Evolutionary conservation across 1,140 invertebrate species (phyloP), one percentile per base, ranked within the genome.

Genomic region (Microplitis mediator): DNA sequence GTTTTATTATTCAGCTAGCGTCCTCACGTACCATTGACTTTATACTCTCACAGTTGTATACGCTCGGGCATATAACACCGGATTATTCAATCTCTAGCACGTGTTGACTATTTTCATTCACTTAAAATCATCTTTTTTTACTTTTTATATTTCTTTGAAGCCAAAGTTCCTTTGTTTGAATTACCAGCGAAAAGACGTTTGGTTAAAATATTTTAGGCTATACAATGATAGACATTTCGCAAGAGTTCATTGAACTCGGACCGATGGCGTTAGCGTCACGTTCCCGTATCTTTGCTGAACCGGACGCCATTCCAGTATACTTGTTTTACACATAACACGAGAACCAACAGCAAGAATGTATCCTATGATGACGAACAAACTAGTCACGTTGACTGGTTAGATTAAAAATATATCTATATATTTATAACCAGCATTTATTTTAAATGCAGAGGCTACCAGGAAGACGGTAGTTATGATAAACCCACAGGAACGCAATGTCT

Each of bases 1-100:
- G 58, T 50, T 70, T 70, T 70, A 62, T 70, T 63, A 62, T 70
- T 62, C 50, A 54, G 5, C 50, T 14, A 9, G 9, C 32, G 50
- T 67, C 16, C 9, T 16, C 16, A 54, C 52, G 52, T 54, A 54
- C 16, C 9, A 58, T 16, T 31, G 9, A 5, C 16, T 9, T 31
- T 54, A 5, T 5, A 54, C n/a, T 14, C 14, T 54, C 23, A 23
- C 9, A 34, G 14, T 11, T 6, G 5, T 23, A 23, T 23, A 23
- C 23, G 23, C 2, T 14, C 51, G 2, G 5, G 52, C 56, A 50
- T 65, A 51, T 16, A 36, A 23, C 35, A 31, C 4, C 4, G 9
- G 13, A 51, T 65, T 65, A 65, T 31, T 11, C 63, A 39, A 65
- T 36, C 39, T 45, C 39, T 45, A 45, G 36, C 36, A 45, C 39